These are phyloP conservation scores for Calliopum simillimum DNA, from an alignment of 2,888 invertebrate species.

Conservation along the genomic window DNA sequence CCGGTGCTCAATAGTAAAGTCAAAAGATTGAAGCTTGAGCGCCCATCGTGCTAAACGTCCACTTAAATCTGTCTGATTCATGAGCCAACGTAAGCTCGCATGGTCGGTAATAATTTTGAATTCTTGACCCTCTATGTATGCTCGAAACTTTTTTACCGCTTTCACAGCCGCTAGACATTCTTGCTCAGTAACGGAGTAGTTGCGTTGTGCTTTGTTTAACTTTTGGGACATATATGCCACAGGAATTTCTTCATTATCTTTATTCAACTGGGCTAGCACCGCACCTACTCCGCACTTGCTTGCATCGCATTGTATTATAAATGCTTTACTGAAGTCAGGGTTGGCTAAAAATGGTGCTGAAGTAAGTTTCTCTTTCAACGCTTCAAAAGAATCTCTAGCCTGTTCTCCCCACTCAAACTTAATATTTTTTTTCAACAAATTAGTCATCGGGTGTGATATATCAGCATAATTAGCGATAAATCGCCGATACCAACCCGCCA, in stretches of 20 bases:
- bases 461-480: not conserved
- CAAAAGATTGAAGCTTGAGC: conserved; percentile 3
- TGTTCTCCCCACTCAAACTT: conserved; percentile 3
- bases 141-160: conserved; percentile 38
- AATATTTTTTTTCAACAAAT: not conserved
- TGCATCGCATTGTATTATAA: no score
- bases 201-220: no score
- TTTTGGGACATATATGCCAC: no score
- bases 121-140: conserved; percentile 30
- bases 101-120: conserved; percentile 8
- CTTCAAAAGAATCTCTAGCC: conserved; percentile 14
- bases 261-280: no score
- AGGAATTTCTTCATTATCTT: no score
- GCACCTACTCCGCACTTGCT: no score
- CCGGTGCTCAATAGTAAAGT: conserved; percentile 3
- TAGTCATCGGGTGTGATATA: not conserved
- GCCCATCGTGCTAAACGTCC: conserved; percentile 12
- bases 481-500: conserved; percentile 2
- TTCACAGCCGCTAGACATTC: no score
- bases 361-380: conserved; percentile 33
- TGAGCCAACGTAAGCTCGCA: conserved; percentile 14
- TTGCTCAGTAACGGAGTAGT: conserved; percentile 39
- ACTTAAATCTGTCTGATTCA: conserved; percentile 3
- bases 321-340: conserved; percentile 40
- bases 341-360: conserved; percentile 37